A percentile compares a stretch with the other conserved stretches of the same genome.
Conservation (phyloP, 2,113 vertebrate species). For the Nycticebus coucang region DNA sequence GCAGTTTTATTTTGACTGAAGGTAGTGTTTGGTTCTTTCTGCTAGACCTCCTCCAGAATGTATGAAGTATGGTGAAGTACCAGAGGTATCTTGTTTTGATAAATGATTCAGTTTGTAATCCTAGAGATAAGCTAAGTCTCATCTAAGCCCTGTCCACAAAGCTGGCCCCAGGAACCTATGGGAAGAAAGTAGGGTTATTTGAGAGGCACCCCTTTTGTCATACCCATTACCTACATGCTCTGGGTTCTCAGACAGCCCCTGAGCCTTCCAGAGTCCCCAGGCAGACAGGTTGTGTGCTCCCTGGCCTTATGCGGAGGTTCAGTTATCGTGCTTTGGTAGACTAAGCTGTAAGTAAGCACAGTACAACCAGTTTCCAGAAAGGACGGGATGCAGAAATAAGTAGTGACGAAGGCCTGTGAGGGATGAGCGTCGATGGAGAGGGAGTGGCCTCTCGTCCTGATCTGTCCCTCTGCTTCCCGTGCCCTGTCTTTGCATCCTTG, state of each 20-base stretch:
- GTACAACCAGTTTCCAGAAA: background rate
- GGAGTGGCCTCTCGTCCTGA: background rate
- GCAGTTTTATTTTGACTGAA: background rate
- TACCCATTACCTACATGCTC: background rate
- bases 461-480: background rate
- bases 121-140: background rate
- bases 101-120: background rate
- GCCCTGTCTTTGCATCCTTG: background rate
- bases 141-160: background rate
- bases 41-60: background rate
- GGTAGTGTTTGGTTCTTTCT: background rate
- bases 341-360: background rate
- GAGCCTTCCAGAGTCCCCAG: background rate
- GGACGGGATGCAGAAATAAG: background rate
- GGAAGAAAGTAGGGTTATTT: background rate
- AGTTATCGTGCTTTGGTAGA: fast-evolving
- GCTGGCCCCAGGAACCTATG: background rate
- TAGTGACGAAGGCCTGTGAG: background rate
- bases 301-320: background rate
- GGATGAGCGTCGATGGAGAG: background rate
- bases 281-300: background rate
- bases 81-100: background rate
- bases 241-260: background rate
- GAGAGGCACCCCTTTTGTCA: background rate
- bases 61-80: background rate